Base-by-base conservation (phyloP, 2,113 vertebrate species). In the Saccopteryx bilineata region DNA sequence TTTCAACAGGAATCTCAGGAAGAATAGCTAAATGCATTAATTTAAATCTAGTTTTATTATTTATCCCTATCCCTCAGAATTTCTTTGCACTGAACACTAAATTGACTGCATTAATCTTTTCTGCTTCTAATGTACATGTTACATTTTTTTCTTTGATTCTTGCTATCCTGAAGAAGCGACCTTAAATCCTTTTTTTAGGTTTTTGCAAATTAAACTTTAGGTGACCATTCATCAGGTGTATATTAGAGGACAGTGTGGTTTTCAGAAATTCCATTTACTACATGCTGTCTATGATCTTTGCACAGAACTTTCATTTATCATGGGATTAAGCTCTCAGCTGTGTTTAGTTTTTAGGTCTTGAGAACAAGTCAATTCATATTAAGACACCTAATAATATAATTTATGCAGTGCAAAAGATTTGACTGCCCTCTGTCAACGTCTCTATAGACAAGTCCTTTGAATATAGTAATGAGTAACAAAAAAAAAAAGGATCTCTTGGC, bases 201-300 rank as follows among this genome's bases (percentile, higher is more conserved):
- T 97, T 97, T 97, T 98, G 95, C 96, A 97, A 97, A 97, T 95
- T 97, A 97, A 96, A 97, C 97, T 97, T 96, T 85, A 97, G 97
- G 97, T 96, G 96, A 96, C 97, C 98, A 98, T 99, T 98, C 98
- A 98, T 99, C 98, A 99, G 98, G 98, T 99, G 97, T 98, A 98
- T 98, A 98, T 98, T 98, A 98, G 97, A 98, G 97, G 97, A 97
- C 96, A 96, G 95, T 66, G 71, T 76, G 84, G 96, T 98, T 98
- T 98, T 99, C 98, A 98, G 97, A 99, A 98, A 99, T 98, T 99
- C 98, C 98, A 98, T 99, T 98, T 98, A 96, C 98, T 98, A 97
- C 98, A 98, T 98, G 98, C 98, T 98, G 98, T 97, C 98, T 97
- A 96, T 98, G 98, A 98, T 98, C 98, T 98, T 98, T 98, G 98